phyloP scores from a whole-genome alignment of 2,797 vertebrate genomes.

The Oreochromis grahami region DNA sequence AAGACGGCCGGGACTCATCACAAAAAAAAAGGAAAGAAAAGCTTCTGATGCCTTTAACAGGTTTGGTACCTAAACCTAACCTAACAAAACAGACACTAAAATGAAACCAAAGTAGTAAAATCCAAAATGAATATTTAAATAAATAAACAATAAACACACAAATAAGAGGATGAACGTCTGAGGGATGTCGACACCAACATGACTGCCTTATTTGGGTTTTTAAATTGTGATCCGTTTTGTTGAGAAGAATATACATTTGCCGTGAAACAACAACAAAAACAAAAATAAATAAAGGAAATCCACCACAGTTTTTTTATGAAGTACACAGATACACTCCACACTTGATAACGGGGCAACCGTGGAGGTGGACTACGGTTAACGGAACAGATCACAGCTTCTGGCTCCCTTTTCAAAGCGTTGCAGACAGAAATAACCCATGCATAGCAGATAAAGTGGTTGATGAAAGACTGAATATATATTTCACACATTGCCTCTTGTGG shows the following conservation, averaged over 20 bases:
- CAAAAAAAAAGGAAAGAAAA: not conserved
- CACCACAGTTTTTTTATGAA: slow-evolving; percentile 29
- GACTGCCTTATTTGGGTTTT: not conserved
- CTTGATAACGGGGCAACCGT: slow-evolving; percentile 57
- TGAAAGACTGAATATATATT: slow-evolving; percentile 70
- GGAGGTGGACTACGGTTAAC: slow-evolving; percentile 71
- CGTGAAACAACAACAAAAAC: not conserved
- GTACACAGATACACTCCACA: slow-evolving; percentile 57
- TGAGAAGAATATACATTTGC: not conserved
- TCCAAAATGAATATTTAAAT: not conserved
- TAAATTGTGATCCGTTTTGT: not conserved
- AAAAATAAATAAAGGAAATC: not conserved
- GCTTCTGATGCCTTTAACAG: not conserved
- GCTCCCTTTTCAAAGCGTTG: slow-evolving; percentile 64
- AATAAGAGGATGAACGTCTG: not conserved
- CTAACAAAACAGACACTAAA: not conserved
- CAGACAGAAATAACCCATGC: slow-evolving; percentile 43
- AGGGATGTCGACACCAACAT: not conserved
- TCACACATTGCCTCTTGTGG: slow-evolving; percentile 51
- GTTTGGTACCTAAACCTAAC: not conserved
- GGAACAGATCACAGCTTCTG: slow-evolving; percentile 66
- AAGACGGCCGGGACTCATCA: fast-evolving
- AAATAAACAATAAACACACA: not conserved
- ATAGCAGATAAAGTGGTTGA: slow-evolving; percentile 63
- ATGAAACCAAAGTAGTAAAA: not conserved